Conservation (phyloP, 30 jellyfish, hydroid and myxozoan species). For the Turritopsis rubra region DNA sequence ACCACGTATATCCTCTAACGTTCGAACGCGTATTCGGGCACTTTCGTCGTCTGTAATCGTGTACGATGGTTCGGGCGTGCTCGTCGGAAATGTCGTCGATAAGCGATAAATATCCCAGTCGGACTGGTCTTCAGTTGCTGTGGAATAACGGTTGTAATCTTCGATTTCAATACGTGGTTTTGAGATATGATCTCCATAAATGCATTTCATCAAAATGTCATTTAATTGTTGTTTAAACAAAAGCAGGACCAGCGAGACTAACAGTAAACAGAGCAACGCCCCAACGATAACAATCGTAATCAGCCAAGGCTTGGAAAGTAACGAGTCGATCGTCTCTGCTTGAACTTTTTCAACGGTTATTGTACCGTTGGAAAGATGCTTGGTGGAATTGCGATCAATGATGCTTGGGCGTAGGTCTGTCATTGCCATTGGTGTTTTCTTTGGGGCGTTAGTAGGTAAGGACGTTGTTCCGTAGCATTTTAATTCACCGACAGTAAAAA, state of each 20-base stretch:
- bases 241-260: constrained; percentile 62
- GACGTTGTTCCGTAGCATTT: constrained; percentile 87
- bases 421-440: constrained; percentile 13
- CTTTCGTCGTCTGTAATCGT: constrained; percentile 81
- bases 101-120: constrained; percentile 91
- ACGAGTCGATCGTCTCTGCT: constrained; percentile 55
- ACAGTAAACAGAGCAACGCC: constrained; percentile 68
- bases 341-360: constrained; percentile 26
- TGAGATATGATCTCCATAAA: constrained; percentile 46
- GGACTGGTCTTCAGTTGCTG: constrained; percentile 78
- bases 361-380: not conserved
- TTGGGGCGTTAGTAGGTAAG: constrained; percentile 56
- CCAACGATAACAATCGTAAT: constrained; percentile 85
- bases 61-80: constrained; percentile 97
- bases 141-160: constrained; percentile 90
- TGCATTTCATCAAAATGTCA: constrained; percentile 59
- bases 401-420: constrained; percentile 22
- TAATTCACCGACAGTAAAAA: constrained; percentile 77
- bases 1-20: constrained; percentile 77
- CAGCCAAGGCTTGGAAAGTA: constrained; percentile 87
- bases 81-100: constrained; percentile 88
- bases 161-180: constrained; percentile 94
- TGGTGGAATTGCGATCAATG: constrained; percentile 22
- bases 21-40: constrained; percentile 50
- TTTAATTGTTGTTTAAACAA: constrained; percentile 72